A percentile compares a stretch with the other conserved stretches of the same genome.
These are phyloP conservation scores for Ophion ventricosus DNA, from an alignment of 2,888 invertebrate species.

Conservation along the genomic window DNA sequence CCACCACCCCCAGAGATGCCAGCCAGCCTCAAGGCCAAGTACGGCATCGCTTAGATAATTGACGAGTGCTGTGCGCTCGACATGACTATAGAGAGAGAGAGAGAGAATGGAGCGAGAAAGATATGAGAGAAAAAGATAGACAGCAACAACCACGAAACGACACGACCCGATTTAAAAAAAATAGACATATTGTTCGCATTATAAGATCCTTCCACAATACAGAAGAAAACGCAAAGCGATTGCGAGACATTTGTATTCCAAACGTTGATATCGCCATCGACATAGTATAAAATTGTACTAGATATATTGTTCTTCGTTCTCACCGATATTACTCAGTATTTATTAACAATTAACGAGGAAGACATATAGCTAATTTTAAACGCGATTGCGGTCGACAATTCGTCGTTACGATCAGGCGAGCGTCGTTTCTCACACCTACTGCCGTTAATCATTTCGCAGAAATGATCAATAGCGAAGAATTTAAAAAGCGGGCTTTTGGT, in stretches of 20 bases:
- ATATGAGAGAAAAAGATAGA: slow-evolving; percentile 31
- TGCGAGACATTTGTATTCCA: slow-evolving; percentile 25
- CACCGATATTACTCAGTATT: slow-evolving; percentile 58
- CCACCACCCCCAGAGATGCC: slow-evolving; percentile 99
- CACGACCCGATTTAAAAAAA: slow-evolving; percentile 55
- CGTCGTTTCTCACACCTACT: slow-evolving; percentile 16
- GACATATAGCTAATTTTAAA: slow-evolving; percentile 6
- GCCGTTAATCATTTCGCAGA: neutral
- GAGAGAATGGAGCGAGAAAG: slow-evolving; percentile 27
- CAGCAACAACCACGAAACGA: slow-evolving; percentile 43
- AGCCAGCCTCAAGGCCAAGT: slow-evolving; percentile 92
- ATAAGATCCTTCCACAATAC: slow-evolving; percentile 42
- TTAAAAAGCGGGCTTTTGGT: neutral
- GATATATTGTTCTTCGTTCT: slow-evolving; percentile 55
- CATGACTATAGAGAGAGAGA: slow-evolving; percentile 39
- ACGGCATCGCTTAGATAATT: slow-evolving; percentile 77
- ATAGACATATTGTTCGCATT: slow-evolving; percentile 49
- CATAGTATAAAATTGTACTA: slow-evolving; percentile 54
- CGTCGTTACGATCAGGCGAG: slow-evolving; percentile 12
- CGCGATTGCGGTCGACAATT: neutral
- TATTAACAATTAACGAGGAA: slow-evolving; percentile 49
- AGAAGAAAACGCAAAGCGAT: neutral
- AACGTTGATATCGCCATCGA: slow-evolving; percentile 43
- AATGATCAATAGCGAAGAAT: neutral
- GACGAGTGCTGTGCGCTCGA: slow-evolving; percentile 56